These are phyloP conservation scores for Nothoprocta pentlandii DNA, from an alignment of 2,113 vertebrate genomes.

Conservation along the genomic window DNA sequence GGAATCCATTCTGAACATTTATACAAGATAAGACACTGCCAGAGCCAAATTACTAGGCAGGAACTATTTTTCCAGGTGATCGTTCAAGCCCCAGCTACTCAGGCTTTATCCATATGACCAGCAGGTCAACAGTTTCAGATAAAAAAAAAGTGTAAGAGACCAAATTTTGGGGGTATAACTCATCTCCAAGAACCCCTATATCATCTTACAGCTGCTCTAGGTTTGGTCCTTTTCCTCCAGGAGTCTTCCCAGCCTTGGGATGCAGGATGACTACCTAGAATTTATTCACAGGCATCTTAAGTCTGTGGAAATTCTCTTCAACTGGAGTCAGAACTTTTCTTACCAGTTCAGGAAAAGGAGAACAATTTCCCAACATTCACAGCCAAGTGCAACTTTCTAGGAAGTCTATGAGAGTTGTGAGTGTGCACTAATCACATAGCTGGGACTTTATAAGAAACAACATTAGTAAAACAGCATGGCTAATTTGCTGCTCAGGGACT, in stretches of 20 bases:
- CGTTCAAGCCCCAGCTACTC: neutral
- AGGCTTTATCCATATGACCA: neutral
- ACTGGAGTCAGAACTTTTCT: neutral
- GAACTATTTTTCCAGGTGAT: neutral
- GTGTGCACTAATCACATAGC: conserved; percentile 35
- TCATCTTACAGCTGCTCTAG: neutral
- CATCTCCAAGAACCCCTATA: neutral
- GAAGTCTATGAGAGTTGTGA: conserved; percentile 41
- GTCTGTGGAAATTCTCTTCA: neutral
- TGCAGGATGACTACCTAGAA: neutral
- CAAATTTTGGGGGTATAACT: neutral
- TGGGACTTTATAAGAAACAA: conserved; percentile 13
- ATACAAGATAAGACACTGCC: neutral
- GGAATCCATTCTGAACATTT: neutral
- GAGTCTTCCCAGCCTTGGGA: neutral
- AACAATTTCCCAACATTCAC: neutral
- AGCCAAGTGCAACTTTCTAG: neutral
- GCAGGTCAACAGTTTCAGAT: neutral
- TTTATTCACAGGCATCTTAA: neutral
- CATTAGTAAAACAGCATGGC: conserved; percentile 41
- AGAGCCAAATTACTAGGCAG: neutral
- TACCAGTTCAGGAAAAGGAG: neutral
- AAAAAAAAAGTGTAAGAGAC: neutral
- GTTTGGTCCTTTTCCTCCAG: neutral
- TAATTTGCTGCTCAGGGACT: conserved; percentile 50